Base-by-base conservation (phyloP, 2,888 invertebrate species). In the Rhingia rostrata region DNA sequence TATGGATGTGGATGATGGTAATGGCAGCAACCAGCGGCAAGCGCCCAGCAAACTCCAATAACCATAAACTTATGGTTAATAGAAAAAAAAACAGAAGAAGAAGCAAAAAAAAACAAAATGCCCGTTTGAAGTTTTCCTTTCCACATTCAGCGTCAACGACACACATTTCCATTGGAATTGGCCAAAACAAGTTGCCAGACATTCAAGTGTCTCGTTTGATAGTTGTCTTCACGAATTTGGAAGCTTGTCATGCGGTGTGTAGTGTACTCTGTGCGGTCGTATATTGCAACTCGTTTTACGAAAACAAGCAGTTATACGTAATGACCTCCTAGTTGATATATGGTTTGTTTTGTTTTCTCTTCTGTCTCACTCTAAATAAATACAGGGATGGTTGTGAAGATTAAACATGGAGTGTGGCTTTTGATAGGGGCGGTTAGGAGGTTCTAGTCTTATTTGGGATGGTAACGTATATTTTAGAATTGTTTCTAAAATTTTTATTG, bases 111-210 rank as follows among this genome's bases (percentile, higher is more conserved):
- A 64, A 39, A 14, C 43, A 33, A 67, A 78, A 67, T 61, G 60
- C 10, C 22, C 47, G 56, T 70, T 78, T 66, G 56, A 22, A 66
- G 39, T 79, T 79, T 79, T 79, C 45, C 72, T 54, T 72, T 60
- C 60, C 60, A 70, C 58, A 74, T 66, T 43, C 9, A 49, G 69
- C 39, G 37, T 14, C 54, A 51, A 58, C 66, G 72, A 56, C 79
- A 66, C 72, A 79, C 79, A 79, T 79, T 78, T 56, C 63, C 64
- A 47, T 22, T 60, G 72, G 22, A 66, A 72, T 79, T 70, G 66
- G 39, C 66, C 64, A 79, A 78, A 79, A 61, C 72, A 66, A 79
- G 79, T 73, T 72, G 79, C 9, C 61, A 61, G 54, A 47, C 47
- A 49, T 49, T 74, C 74, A 41, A 77, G 69, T 45, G 53, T 66